Evolutionary conservation across 2,113 vertebrate species (phyloP).

Genomic region (Sphaerodactylus townsendi): DNA sequence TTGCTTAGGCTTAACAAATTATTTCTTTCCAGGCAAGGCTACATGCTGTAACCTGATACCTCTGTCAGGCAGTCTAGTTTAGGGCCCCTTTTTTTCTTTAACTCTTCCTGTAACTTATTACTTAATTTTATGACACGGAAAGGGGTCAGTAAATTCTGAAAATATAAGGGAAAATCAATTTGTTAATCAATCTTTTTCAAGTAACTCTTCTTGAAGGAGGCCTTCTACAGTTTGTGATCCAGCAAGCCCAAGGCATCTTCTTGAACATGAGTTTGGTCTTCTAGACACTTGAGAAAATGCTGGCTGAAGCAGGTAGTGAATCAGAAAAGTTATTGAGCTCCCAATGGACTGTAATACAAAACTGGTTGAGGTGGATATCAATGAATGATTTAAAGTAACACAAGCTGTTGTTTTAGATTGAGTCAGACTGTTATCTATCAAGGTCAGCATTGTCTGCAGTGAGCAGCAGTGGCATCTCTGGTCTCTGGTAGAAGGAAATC

Average conservation of each 20-base stretch:
- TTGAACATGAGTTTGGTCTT: neutral
- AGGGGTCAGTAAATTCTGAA: neutral
- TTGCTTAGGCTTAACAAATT: no score
- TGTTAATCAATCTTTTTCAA: constrained; percentile 8
- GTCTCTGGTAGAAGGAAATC: no score
- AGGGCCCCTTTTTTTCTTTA: no score
- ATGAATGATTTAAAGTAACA: neutral
- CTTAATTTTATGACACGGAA: neutral
- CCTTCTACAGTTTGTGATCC: neutral
- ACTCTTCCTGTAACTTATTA: neutral
- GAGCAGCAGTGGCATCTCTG: no score
- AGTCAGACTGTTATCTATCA: no score
- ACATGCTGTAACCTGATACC: no score
- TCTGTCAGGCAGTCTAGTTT: no score
- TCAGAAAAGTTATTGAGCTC: no score
- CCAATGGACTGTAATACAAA: neutral
- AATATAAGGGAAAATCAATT: neutral
- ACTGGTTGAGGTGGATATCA: neutral
- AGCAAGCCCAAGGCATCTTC: neutral
- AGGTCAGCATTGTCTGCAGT: no score
- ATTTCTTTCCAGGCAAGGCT: no score
- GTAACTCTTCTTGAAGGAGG: neutral
- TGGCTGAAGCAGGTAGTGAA: neutral
- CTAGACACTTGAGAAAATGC: neutral
- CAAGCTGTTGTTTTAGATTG: no score